Evolutionary conservation across 2,113 vertebrate genomes (phyloP).

Genomic region (Tapirus terrestris): DNA sequence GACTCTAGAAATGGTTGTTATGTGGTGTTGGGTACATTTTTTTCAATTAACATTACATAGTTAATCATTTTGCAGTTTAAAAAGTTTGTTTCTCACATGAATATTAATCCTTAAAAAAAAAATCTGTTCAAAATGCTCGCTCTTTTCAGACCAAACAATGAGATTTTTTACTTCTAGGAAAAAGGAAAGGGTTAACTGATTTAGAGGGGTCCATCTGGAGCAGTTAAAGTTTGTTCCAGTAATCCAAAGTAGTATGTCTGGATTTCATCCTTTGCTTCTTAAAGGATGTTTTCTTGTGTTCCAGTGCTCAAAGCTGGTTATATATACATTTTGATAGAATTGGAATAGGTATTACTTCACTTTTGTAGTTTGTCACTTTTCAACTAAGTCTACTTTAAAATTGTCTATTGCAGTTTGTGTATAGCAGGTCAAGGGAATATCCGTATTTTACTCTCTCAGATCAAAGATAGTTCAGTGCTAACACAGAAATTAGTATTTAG

Average conservation of each 20-base stretch:
- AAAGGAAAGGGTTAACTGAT: conserved; percentile 41
- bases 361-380: conserved; percentile 62
- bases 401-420: conserved; percentile 50
- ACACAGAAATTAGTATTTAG: background rate
- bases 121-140: background rate
- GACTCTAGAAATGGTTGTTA: conserved; percentile 34
- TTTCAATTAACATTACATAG: conserved; percentile 13
- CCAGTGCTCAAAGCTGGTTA: conserved; percentile 31
- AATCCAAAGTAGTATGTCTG: conserved; percentile 54
- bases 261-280: conserved; percentile 60
- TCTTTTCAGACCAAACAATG: conserved; percentile 53
- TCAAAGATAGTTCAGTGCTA: background rate
- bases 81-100: conserved; percentile 53
- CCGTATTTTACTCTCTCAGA: conserved; percentile 56
- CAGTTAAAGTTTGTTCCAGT: conserved; percentile 51
- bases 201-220: conserved; percentile 45
- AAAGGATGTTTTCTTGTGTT: conserved; percentile 55
- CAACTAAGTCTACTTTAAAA: conserved; percentile 61
- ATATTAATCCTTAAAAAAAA: background rate
- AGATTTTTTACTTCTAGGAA: conserved; percentile 54
- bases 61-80: conserved; percentile 58
- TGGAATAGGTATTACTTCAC: background rate
- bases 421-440: conserved; percentile 19
- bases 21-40: background rate
- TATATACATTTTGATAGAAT: conserved; percentile 51